These are phyloP conservation scores for Terrapene triunguis DNA, from an alignment of 2,113 vertebrate species.

Conservation along the genomic window DNA sequence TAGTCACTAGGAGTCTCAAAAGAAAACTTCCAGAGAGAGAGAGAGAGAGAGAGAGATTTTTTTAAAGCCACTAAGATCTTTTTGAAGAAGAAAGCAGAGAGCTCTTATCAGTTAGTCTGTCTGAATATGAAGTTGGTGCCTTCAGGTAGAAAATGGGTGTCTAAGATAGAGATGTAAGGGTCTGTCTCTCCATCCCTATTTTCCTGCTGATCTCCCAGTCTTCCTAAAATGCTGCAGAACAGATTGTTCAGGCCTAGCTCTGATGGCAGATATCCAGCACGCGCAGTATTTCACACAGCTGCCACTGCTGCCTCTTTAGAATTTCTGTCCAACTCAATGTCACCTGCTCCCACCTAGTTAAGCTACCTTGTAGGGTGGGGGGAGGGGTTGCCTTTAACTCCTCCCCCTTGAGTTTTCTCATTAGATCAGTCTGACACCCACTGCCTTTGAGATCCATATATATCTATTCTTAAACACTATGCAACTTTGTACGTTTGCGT, in stretches of 20 bases:
- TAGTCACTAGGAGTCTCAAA: constrained; percentile 23
- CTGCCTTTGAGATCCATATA: constrained; percentile 70
- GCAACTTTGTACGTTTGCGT: constrained; percentile 96
- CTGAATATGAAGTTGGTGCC: constrained; percentile 9
- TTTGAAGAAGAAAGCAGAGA: constrained; percentile 22
- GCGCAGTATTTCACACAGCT: constrained; percentile 19
- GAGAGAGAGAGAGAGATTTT: constrained; percentile 28
- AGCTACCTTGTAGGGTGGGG: constrained; percentile 33
- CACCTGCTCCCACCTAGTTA: not conserved
- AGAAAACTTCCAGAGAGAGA: not conserved
- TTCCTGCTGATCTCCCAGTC: not conserved
- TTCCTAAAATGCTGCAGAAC: not conserved
- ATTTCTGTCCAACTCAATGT: constrained; percentile 17
- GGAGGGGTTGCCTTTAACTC: not conserved
- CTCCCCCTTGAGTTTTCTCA: constrained; percentile 44
- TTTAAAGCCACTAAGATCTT: constrained; percentile 16
- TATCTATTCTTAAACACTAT: constrained; percentile 90
- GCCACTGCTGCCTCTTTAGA: not conserved
- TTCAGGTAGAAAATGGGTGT: constrained; percentile 8
- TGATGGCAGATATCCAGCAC: constrained; percentile 43
- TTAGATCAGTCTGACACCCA: constrained; percentile 53
- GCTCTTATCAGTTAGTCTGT: not conserved
- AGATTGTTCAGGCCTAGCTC: constrained; percentile 37
- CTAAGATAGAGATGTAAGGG: not conserved
- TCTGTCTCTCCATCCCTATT: not conserved